phyloP scores from a whole-genome alignment of 1,140 invertebrate species.

The Antheraea pernyi region DNA sequence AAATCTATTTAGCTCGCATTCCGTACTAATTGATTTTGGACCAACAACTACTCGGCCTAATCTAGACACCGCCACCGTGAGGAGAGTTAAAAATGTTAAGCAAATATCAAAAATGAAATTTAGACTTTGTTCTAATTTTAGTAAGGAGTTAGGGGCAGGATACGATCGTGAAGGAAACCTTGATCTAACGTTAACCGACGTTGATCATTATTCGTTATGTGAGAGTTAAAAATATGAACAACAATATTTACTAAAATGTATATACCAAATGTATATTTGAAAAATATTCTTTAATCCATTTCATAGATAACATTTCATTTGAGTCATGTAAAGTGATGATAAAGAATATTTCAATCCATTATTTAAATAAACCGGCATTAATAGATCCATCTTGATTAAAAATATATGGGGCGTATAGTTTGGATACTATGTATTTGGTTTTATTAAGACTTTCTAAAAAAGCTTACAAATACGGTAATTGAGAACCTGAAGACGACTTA shows the following conservation, averaged over 20 bases:
- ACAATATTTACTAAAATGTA: neutral
- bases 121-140: conserved; percentile 74
- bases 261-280: too few relatives aligned
- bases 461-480: neutral
- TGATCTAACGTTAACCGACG: neutral
- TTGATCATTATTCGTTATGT: neutral
- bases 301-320: too few relatives aligned
- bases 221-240: neutral
- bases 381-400: too few relatives aligned
- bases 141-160: conserved; percentile 60
- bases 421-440: neutral
- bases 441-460: neutral
- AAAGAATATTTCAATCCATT: too few relatives aligned
- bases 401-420: too few relatives aligned
- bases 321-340: too few relatives aligned
- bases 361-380: too few relatives aligned
- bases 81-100: conserved; percentile 58
- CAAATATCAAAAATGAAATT: conserved; percentile 79
- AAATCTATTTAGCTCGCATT: conserved; percentile 74
- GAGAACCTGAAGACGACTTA: too few relatives aligned
- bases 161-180: conserved; percentile 56
- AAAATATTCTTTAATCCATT: too few relatives aligned
- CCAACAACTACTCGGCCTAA: conserved; percentile 72
- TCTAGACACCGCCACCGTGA: conserved; percentile 75
- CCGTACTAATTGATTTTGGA: conserved; percentile 66